Conservation (phyloP, 2,797 vertebrate genomes). For the Capromys pilorides region DNA sequence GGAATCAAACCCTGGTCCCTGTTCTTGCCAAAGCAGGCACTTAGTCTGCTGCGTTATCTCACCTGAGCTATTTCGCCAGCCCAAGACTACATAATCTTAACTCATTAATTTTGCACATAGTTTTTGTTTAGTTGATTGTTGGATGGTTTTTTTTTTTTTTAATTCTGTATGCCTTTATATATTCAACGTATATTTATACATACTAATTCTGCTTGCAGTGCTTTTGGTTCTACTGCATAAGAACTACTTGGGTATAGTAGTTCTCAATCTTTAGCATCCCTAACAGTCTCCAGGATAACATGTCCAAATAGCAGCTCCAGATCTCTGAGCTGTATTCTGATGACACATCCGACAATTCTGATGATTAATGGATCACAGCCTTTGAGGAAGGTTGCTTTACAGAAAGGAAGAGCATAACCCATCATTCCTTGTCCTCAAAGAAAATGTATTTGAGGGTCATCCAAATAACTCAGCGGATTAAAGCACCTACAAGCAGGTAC, state of each 20-base stretch:
- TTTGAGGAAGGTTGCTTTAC: background rate
- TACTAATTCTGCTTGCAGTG: background rate
- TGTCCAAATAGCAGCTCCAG: background rate
- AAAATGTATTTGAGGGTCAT: background rate
- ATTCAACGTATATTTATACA: background rate
- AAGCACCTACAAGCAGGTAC: too few species aligned
- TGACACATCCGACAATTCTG: background rate
- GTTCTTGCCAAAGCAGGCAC: too few species aligned
- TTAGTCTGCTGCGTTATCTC: too few species aligned
- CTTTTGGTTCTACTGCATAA: background rate
- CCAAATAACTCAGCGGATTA: too few species aligned
- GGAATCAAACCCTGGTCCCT: too few species aligned
- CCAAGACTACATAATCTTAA: background rate
- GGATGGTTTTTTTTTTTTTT: background rate
- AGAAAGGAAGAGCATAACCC: background rate
- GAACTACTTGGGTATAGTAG: background rate
- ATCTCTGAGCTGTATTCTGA: background rate
- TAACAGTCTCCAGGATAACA: too few species aligned
- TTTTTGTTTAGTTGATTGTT: background rate
- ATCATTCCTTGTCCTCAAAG: slow-evolving; percentile 16
- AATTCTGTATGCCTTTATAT: background rate
- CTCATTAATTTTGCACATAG: background rate
- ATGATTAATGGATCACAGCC: background rate
- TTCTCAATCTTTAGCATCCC: too few species aligned
- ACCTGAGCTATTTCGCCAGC: too few species aligned